phyloP scores from a whole-genome alignment of 1,140 invertebrate genomes.

The Neodiprion lecontei region DNA sequence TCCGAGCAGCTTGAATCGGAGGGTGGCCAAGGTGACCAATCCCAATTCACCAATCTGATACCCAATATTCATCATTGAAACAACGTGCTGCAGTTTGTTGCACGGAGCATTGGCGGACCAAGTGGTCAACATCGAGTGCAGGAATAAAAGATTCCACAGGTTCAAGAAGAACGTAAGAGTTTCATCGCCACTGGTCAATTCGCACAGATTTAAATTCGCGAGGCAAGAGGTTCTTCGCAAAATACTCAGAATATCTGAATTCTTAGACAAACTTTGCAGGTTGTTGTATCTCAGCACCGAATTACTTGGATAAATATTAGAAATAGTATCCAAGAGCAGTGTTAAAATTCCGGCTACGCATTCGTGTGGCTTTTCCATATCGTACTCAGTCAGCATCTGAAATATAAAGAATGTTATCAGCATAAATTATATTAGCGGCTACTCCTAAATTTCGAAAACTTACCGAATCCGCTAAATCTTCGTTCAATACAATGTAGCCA shows the following conservation, averaged over 20 bases:
- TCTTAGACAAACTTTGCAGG: conserved; percentile 31
- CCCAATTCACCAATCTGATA: conserved; percentile 55
- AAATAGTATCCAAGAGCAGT: conserved; percentile 38
- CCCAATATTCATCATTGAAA: conserved; percentile 46
- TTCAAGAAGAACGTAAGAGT: conserved; percentile 54
- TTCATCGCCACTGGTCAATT: conserved; percentile 51
- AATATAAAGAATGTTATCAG: neutral
- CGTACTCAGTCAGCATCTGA: neutral
- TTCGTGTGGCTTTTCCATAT: conserved; percentile 40
- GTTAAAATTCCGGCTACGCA: conserved; percentile 45
- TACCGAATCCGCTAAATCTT: conserved; percentile 31
- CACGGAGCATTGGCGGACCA: conserved; percentile 39
- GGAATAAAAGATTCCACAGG: conserved; percentile 51
- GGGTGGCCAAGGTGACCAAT: conserved; percentile 45
- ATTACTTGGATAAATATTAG: conserved; percentile 21
- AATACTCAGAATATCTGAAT: conserved; percentile 34
- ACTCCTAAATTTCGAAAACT: conserved; percentile 26
- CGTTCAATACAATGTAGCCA: conserved; percentile 48
- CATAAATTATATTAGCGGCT: conserved; percentile 24
- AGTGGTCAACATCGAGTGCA: conserved; percentile 41
- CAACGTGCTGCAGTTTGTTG: conserved; percentile 36
- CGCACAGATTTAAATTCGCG: conserved; percentile 44
- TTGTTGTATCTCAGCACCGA: conserved; percentile 26
- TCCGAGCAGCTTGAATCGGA: conserved; percentile 48
- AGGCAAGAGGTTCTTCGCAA: conserved; percentile 45